phyloP scores from a whole-genome alignment of 2,888 invertebrate genomes.

The Orchestes rusci region DNA sequence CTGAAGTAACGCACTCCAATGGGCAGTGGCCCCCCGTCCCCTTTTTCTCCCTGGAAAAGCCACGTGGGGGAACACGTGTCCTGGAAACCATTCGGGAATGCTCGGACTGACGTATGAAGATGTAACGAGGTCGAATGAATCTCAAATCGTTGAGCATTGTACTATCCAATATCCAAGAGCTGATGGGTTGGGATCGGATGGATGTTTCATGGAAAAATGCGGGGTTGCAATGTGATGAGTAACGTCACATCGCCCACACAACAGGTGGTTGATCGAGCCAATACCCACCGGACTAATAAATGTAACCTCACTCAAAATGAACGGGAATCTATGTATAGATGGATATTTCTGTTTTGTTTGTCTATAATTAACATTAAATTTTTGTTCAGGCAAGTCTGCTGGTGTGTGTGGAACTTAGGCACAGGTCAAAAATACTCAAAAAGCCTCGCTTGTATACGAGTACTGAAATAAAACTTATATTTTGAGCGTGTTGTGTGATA shows the following conservation, averaged over 20 bases:
- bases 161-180: too few species aligned
- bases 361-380: conserved; percentile 49
- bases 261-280: too few species aligned
- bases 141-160: conserved; percentile 3
- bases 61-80: conserved; percentile 42
- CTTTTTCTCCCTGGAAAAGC: too few species aligned
- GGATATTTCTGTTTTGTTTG: conserved; percentile 48
- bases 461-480: conserved; percentile 49
- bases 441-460: conserved; percentile 44
- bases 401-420: conserved; percentile 43
- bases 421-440: conserved; percentile 49
- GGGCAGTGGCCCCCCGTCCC: conserved; percentile 35
- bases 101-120: conserved; percentile 31
- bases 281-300: too few species aligned
- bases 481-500: conserved; percentile 45
- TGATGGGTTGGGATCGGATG: too few species aligned
- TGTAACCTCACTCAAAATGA: too few species aligned
- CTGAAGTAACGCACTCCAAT: conserved; percentile 41
- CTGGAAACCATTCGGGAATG: conserved; percentile 37
- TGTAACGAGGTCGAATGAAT: too few species aligned
- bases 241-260: too few species aligned
- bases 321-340: conserved; percentile 46
- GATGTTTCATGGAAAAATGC: too few species aligned
- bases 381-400: conserved; percentile 42
- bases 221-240: too few species aligned